Conservation (phyloP, 2,888 invertebrate genomes). For the Acronicta aceris region DNA sequence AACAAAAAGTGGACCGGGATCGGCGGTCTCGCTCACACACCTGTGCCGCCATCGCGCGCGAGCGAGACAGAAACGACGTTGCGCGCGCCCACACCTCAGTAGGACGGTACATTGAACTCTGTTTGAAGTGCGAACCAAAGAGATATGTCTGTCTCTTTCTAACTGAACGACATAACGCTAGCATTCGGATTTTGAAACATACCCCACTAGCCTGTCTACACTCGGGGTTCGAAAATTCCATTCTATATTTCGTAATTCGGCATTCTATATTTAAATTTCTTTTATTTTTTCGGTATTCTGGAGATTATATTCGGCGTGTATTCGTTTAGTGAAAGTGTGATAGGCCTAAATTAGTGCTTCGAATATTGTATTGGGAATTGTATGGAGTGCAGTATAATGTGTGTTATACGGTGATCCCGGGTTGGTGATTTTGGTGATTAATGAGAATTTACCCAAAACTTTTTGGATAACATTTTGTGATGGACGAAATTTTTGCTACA, state of each 20-base stretch:
- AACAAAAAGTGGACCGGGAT: slow-evolving; percentile 83
- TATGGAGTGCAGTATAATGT: slow-evolving; percentile 11
- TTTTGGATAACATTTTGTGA: slow-evolving; percentile 8
- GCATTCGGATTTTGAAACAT: slow-evolving; percentile 61
- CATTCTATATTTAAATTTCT: slow-evolving; percentile 31
- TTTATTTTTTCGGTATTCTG: slow-evolving; percentile 13
- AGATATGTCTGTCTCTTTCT: slow-evolving; percentile 73
- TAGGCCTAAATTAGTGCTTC: slow-evolving; percentile 54
- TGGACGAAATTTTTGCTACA: not conserved
- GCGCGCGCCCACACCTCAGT: slow-evolving; percentile 85
- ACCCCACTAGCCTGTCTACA: slow-evolving; percentile 53
- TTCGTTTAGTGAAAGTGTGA: slow-evolving; percentile 19
- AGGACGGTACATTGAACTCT: slow-evolving; percentile 86
- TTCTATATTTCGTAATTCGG: slow-evolving; percentile 42
- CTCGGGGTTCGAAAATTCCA: slow-evolving; percentile 58
- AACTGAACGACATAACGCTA: slow-evolving; percentile 63
- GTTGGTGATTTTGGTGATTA: slow-evolving; percentile 20
- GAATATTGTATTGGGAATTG: slow-evolving; percentile 6
- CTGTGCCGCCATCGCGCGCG: slow-evolving; percentile 45
- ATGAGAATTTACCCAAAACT: slow-evolving; percentile 1
- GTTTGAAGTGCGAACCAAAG: slow-evolving; percentile 65
- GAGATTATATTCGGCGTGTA: slow-evolving; percentile 6
- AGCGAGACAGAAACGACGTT: slow-evolving; percentile 68
- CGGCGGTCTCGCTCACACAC: slow-evolving; percentile 64
- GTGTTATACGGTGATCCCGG: slow-evolving; percentile 13